Conservation (phyloP, 1,140 invertebrate genomes). For the Apolygus lucorum region DNA sequence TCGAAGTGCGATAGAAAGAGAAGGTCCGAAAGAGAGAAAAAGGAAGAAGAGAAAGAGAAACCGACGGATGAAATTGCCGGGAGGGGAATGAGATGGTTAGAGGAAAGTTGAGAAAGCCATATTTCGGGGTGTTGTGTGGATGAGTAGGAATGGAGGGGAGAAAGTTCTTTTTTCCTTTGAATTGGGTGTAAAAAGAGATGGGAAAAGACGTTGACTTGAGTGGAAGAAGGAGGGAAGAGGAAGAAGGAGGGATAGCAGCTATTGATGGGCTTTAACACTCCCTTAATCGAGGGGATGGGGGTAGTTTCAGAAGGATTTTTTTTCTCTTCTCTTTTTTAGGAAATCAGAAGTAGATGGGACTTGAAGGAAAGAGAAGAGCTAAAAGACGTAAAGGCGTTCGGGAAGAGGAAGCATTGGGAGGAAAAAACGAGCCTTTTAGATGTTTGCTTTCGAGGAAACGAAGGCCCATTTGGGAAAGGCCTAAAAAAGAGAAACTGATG, state of each 20-base stretch:
- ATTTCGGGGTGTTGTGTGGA: background rate
- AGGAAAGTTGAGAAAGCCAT: conserved; percentile 9
- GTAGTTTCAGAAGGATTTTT: background rate
- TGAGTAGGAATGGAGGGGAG: background rate
- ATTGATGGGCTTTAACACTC: background rate
- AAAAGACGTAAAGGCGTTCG: background rate
- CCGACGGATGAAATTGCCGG: background rate
- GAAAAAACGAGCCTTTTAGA: background rate
- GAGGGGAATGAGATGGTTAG: background rate
- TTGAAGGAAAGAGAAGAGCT: background rate
- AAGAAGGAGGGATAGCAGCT: background rate
- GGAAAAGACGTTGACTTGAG: background rate
- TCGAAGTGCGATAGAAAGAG: background rate
- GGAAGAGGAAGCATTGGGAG: background rate
- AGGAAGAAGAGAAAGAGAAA: background rate
- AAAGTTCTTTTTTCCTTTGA: background rate
- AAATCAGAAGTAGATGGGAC: background rate
- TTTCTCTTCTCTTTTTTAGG: background rate
- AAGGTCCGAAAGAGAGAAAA: background rate
- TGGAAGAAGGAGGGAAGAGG: background rate
- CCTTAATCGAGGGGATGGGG: background rate
- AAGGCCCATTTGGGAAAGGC: no score
- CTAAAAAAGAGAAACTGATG: no score
- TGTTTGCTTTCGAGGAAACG: background rate
- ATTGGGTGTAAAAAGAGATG: conserved; percentile 12